Evolutionary conservation across 1,140 invertebrate species (phyloP), one percentile per base, ranked within the genome.

Genomic region (Penaeus chinensis): DNA sequence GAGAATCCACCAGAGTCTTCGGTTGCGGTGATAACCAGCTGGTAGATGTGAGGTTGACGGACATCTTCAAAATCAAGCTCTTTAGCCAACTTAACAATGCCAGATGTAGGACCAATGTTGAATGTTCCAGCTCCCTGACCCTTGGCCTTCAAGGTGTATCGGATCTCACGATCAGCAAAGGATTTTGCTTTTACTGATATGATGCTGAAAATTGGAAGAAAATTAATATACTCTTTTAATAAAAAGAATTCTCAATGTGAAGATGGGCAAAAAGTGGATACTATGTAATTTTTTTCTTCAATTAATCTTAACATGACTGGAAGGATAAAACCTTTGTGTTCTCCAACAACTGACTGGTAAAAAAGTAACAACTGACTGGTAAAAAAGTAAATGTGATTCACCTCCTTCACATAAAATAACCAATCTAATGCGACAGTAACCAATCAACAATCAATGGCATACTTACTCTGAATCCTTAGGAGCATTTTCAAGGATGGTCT

Each of bases 151-250:
- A 98, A 91, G 0, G 97, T 98, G 92, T 98, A 98, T 4, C 97
- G 95, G 90, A 98, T 98, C 92, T 98, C 97, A 62, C 97, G 95
- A 93, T 98, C 97, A 81, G 97, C 97, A 92, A 98, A 98, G 10
- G 97, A 98, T 92, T 98, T 98, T 0, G 97, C 97, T 93, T 98
- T 98, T 84, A 98, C 97, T 66, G 97, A 98, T 92, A 98, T 98
- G 66, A 98, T 98, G 91, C 96, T 97, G 93, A 66, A 89, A 88
- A 76, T 47, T 7, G 19, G 42, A 89, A 20, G 27, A 74, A 71
- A 82, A 83, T 24, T 37, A 88, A 54, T 54, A 54, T 16, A 13
- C 54, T 2, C 16, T 54, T 54, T 16, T 54, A 54, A 54, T 16
- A 54, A 54, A 54, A 2, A 54, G 54, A 11, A 54, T 54, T 13